These are phyloP conservation scores for Oikopleura dioica DNA, from an alignment of 23 tunicate genomes.

Conservation along the genomic window DNA sequence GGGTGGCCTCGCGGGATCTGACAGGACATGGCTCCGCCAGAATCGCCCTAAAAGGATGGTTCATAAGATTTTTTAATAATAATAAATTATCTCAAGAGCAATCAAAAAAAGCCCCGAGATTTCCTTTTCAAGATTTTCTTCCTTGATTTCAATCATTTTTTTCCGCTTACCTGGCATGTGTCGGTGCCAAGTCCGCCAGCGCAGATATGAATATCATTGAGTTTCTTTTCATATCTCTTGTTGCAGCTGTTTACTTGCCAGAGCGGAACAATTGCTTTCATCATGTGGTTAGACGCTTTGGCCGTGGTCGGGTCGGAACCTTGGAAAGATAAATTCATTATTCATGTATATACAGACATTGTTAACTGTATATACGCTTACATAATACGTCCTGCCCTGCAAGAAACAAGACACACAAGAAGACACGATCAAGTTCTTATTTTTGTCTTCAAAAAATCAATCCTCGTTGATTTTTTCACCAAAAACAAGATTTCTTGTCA, in stretches of 20 bases:
- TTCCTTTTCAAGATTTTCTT: background rate
- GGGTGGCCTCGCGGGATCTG: background rate
- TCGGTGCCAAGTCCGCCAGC: slow-evolving; percentile 13
- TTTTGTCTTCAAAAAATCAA: no score
- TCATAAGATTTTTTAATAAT: background rate
- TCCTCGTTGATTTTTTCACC: no score
- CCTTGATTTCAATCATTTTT: background rate
- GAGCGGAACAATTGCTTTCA: slow-evolving; percentile 8
- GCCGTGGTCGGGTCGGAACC: background rate
- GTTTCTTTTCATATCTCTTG: background rate
- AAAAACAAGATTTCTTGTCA: no score
- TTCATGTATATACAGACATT: no score
- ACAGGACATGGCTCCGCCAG: background rate
- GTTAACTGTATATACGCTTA: no score
- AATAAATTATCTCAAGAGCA: background rate
- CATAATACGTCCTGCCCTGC: no score
- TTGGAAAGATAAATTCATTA: no score
- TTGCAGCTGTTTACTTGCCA: background rate
- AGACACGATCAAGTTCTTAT: no score
- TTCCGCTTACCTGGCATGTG: background rate
- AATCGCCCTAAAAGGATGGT: background rate
- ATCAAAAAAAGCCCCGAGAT: background rate
- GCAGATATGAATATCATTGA: background rate
- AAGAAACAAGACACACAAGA: no score
- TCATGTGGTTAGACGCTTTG: background rate